A percentile compares a stretch with the other conserved stretches of the same genome.
These are phyloP conservation scores for Oscheius sp. DNA, from an alignment of 2,888 invertebrate species.

Conservation along the genomic window DNA sequence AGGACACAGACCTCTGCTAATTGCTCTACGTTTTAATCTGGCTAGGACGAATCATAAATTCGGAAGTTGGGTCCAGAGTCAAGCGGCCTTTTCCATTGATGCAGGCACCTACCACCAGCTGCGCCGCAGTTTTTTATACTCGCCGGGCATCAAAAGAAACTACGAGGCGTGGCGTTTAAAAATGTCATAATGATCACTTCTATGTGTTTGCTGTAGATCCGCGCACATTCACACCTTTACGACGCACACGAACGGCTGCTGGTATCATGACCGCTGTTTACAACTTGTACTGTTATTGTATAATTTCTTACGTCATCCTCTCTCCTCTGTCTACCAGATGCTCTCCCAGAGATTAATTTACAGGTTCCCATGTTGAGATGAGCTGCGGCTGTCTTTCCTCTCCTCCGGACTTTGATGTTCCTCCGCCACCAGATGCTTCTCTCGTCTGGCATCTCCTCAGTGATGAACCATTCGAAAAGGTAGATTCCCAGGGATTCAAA, in stretches of 20 bases:
- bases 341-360: background rate
- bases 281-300: conserved; percentile 23
- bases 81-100: background rate
- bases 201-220: conserved; percentile 30
- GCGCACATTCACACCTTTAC: conserved; percentile 35
- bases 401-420: conserved; percentile 63
- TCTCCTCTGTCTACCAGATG: background rate
- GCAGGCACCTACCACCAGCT: background rate
- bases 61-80: background rate
- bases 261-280: conserved; percentile 22
- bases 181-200: conserved; percentile 1
- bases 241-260: conserved; percentile 22
- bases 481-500: conserved; percentile 28
- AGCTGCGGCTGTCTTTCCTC: conserved; percentile 61
- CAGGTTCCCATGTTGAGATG: conserved; percentile 40
- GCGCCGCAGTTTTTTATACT: background rate
- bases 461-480: conserved; percentile 61
- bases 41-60: conserved; percentile 17
- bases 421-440: conserved; percentile 67
- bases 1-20: conserved; percentile 28
- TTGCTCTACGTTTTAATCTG: conserved; percentile 25
- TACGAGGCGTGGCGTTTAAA: conserved; percentile 16
- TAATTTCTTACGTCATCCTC: conserved; percentile 10
- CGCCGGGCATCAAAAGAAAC: background rate
- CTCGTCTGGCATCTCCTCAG: conserved; percentile 67